Evolutionary conservation across 2,888 invertebrate genomes (phyloP), one percentile per base, ranked within the genome.

Genomic region (Drosophila infuscata): DNA sequence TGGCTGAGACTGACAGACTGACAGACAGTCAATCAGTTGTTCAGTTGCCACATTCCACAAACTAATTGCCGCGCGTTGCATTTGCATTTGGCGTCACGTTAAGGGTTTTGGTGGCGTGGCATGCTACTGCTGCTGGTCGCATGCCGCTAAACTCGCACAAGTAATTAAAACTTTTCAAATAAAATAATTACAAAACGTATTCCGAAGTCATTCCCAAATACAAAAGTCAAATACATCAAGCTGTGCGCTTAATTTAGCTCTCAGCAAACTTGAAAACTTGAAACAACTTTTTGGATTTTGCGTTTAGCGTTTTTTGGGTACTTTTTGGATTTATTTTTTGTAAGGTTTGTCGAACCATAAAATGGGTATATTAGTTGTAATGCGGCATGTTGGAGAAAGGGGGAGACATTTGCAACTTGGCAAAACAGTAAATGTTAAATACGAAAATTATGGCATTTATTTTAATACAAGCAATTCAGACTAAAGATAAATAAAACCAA

Each of bases 151-250:
- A 68, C 72, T 76, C 76, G 76, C 63, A 69, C 81, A 85, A 85
- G 83, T 89, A 86, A 88, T 88, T 89, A 88, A 89, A 88, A 88
- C 81, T 89, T 88, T 88, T 88, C 80, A 81, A 82, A 88, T 88
- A 77, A 89, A 86, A 86, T 84, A 88, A 88, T 89, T 88, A 85
- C 79, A 74, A 81, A 73, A 73, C 73, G 83, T 77, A 81, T 82
- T 79, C 74, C 38, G 59, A 71, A 82, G 79, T 73, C 83, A 78
- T 82, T 83, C 70, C 57, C 73, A 77, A 79, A 83, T 77, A 77
- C 82, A 82, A 88, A 88, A 88, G 82, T 85, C 83, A 86, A 88
- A 86, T 77, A 82, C 86, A 80, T 69, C 66, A 60, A 74, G 70
- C 74, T 66, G 75, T 11, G 58, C 48, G 71, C 79, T 77, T 83